These are phyloP conservation scores for Tenthredo mesomela DNA, from an alignment of 2,888 invertebrate species.

Conservation along the genomic window DNA sequence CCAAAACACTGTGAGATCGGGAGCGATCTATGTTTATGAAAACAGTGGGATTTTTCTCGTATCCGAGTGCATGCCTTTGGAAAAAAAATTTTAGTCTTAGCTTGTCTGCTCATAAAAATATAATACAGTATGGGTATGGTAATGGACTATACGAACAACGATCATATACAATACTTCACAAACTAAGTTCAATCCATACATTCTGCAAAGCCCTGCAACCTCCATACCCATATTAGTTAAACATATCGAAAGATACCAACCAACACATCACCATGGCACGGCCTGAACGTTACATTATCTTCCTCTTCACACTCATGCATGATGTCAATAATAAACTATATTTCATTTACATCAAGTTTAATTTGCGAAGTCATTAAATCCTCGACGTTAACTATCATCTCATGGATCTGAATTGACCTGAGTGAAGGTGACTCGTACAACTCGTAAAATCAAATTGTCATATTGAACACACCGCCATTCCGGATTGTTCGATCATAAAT, in stretches of 20 bases:
- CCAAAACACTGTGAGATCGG: background rate
- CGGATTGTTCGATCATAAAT: background rate
- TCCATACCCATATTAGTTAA: background rate
- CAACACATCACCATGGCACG: slow-evolving; percentile 24
- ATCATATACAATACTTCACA: background rate
- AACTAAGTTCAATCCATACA: no score
- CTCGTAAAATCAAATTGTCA: background rate
- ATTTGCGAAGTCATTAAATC: background rate
- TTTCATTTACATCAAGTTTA: background rate
- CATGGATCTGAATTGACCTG: background rate
- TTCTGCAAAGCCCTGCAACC: background rate
- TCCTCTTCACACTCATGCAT: background rate
- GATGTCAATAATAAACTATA: background rate
- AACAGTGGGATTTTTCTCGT: slow-evolving; percentile 50
- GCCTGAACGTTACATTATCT: slow-evolving; percentile 28
- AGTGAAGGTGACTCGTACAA: background rate
- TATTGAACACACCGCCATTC: background rate
- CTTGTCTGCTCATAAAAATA: background rate
- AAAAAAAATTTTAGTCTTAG: background rate
- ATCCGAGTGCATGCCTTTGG: slow-evolving; percentile 16
- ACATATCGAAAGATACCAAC: background rate
- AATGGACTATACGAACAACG: background rate
- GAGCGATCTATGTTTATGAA: background rate
- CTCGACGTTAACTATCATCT: background rate
- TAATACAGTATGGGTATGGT: background rate